Base-by-base conservation (phyloP, 2,888 invertebrate species). In the Isotomurus palustris region DNA sequence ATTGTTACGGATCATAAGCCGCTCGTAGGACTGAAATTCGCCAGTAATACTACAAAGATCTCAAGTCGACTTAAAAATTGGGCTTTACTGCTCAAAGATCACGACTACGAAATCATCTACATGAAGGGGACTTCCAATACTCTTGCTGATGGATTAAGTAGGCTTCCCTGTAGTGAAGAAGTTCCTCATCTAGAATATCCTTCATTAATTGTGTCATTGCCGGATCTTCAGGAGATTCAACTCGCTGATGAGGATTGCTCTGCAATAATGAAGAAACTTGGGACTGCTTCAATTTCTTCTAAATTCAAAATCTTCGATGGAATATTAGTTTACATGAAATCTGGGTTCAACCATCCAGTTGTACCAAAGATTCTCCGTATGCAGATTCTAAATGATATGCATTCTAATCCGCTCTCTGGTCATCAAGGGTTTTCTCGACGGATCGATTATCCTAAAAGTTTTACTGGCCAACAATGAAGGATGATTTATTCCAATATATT, bases 1-100 rank as follows among this genome's bases (percentile, higher is more conserved):
- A 25, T 47, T 14, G 24, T 27, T 21, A 47, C 47, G 2, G 54
- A 54, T 27, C 48, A 38, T 47, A 19, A 47, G 28, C 38, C 47
- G 1, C n/a, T 54, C n/a, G 35, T 53, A 25, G 44, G 53, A 2
- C 21, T 53, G 4, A 28, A 44, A 35, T 53, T 45, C 35, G 53
- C 45, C 2, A 43, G 21, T 2, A 53, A 44, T 8, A 48, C 38
- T n/a, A n/a, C n/a, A n/a, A 25, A 36, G 12, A 47, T 48, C 19
- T 38, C 36, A 1, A 38, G 29, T 54, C 14, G 40, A 12, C 12
- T 54, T 38, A 38, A 36, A 8, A 47, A 38, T 3, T 54, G 54
- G 54, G 38, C 47, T 21, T 40, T 54, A n/a, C 28, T 48, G 5
- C 21, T 54, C 2, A 36, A 47, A 36, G 21, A 32, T 35, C 24